Conservation (phyloP, 2,888 invertebrate species). For the Chalcosyrphus nemorum region DNA sequence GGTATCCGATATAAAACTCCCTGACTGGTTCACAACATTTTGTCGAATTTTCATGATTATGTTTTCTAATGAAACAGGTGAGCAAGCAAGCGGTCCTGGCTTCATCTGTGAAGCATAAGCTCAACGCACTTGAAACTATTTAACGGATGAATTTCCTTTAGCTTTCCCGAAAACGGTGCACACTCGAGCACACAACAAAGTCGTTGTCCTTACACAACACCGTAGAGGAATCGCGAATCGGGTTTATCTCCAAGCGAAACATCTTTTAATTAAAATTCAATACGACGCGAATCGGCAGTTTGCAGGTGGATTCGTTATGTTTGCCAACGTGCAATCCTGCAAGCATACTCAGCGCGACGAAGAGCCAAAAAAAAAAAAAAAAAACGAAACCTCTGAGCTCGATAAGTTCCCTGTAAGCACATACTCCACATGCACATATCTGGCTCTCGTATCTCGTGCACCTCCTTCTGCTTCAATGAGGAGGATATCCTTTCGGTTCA, state of each 20-base stretch:
- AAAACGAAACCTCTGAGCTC: no score
- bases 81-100: conserved; percentile 48
- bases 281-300: conserved; percentile 66
- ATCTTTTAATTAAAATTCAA: conserved; percentile 73
- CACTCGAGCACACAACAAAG: conserved; percentile 26
- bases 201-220: conserved; percentile 48
- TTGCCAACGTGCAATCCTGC: conserved; percentile 52
- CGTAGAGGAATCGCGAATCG: conserved; percentile 21
- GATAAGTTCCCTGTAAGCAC: conserved; percentile 48
- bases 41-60: conserved; percentile 45
- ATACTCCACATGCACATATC: conserved; percentile 51
- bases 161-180: conserved; percentile 30
- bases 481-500: conserved; percentile 69
- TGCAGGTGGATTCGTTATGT: conserved; percentile 62
- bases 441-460: conserved; percentile 56
- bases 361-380: conserved; percentile 26
- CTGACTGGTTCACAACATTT: conserved; percentile 58
- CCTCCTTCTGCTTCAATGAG: conserved; percentile 70
- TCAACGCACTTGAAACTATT: conserved; percentile 50
- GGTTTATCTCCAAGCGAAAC: conserved; percentile 63
- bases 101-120: conserved; percentile 37
- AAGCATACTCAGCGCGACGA: conserved; percentile 44
- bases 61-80: conserved; percentile 60
- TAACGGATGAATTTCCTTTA: conserved; percentile 31
- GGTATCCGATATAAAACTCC: conserved; percentile 60